Base-by-base conservation (phyloP, 2,797 vertebrate species). In the Pelodytes ibericus region DNA sequence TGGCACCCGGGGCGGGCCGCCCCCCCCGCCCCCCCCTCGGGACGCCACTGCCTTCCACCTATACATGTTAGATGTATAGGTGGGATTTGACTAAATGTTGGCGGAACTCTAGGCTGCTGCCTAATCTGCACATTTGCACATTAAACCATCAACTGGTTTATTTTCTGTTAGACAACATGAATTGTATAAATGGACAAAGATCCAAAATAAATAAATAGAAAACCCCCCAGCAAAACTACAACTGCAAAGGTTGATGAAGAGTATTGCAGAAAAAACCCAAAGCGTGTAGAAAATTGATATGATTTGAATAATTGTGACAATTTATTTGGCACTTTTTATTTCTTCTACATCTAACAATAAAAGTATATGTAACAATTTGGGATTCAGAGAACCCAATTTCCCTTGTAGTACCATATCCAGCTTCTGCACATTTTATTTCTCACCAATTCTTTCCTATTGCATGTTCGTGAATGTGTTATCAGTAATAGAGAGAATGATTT, bases 401-500 rank as follows among this genome's bases (percentile, higher is more conserved):
- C 49, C 20, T 53, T 24, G 49, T 24, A 25, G 49, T 24, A 25
- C 7, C 49, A 53, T 53, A 53, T 53, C 49, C 49, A 22, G n/a
- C 16, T 22, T 20, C n/a, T 24, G 22, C 20, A 22, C 49, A 53
- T 53, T 53, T 53, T 53, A 53, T 24, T 53, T 53, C 49, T 53
- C 49, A 53, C 49, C 49, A 53, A 53, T 53, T 53, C 24, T 20
- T 53, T 53, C n/a, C 49, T 53, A 53, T 24, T 53, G 49, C 49
- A 22, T 53, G 49, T 8, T 53, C 49, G 20, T 53, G 49, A 53
- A 53, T 53, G 49, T 53, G 49, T 53, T 53, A 20, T 53, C 49
- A 53, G 49, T 53, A 53, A 53, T 53, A 53, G n/a, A 53, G 49
- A 53, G 10, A 53, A 53, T 53, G n/a, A 25, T 53, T 53, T 53